Conservation (phyloP, 1,140 invertebrate genomes). For the Plectrocnemia conspersa region DNA sequence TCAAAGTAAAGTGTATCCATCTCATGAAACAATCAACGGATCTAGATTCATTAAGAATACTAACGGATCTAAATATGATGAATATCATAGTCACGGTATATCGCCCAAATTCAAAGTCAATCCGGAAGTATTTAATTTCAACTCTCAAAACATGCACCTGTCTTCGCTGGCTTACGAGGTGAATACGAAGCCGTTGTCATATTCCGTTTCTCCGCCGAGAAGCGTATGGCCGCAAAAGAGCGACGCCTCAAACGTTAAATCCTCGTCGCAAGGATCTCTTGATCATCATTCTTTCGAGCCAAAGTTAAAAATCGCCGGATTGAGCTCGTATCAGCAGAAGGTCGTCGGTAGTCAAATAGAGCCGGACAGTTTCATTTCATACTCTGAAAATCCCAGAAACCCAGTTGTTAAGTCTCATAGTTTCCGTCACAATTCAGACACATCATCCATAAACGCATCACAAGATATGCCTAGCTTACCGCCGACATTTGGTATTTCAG, state of each 20-base stretch:
- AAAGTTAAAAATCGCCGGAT: conserved; percentile 48
- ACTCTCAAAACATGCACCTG: conserved; percentile 2
- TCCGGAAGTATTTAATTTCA: conserved; percentile 23
- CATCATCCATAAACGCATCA: conserved; percentile 42
- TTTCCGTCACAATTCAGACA: conserved; percentile 56
- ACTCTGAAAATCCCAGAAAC: conserved; percentile 45
- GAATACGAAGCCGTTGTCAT: conserved; percentile 28
- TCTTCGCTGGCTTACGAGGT: conserved; percentile 9
- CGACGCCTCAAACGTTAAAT: conserved; percentile 26
- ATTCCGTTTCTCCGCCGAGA: conserved; percentile 32
- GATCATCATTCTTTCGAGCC: conserved; percentile 28
- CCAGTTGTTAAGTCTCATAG: conserved; percentile 62
- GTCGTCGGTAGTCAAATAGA: conserved; percentile 32
- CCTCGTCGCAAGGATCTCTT: conserved; percentile 30
- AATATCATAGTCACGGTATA: conserved; percentile 13
- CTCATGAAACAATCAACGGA: conserved; percentile 22
- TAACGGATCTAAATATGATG: conserved; percentile 20
- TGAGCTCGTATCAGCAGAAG: conserved; percentile 53
- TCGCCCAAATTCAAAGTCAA: conserved; percentile 30
- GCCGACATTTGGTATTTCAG: conserved; percentile 50
- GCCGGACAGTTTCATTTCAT: conserved; percentile 36
- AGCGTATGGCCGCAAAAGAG: conserved; percentile 31
- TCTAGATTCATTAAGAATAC: conserved; percentile 29
- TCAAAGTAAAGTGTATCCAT: conserved; percentile 33
- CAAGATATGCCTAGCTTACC: conserved; percentile 51